Evolutionary conservation across 2,797 vertebrate genomes (phyloP), one percentile per base, ranked within the genome.

Genomic region (Sebastes kiyomatsui): DNA sequence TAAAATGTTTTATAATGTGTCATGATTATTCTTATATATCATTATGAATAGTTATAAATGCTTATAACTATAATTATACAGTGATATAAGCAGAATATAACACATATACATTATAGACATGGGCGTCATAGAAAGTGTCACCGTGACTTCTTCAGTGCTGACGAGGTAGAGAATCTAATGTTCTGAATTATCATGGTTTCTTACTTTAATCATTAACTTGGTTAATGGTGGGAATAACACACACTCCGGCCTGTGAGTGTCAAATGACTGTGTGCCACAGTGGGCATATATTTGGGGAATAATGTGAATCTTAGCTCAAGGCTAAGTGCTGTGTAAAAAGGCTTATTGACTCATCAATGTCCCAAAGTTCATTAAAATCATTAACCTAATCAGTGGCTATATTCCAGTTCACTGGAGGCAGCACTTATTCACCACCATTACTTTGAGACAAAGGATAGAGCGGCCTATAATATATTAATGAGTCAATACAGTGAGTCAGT

Each of bases 361-460:
- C 64, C 46, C 23, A 33, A 66, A 77, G 67, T 86, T 80, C 25
- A 79, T 87, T 83, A 68, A 35, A 69, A 75, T 74, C 67, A 58
- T 85, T 71, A 71, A 68, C 69, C 71, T 88, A 78, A 74, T 85
- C 61, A 77, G 35, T 7, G 65, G 38, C 28, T 74, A 6, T 70
- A 69, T 79, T 67, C 42, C 66, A 70, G 59, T 27, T 87, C 70
- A 65, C 58, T 72, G 72, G 59, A 74, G 38, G 52, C 58, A 61
- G 25, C 2, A 18, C 23, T 22, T 58, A 71, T 22, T 70, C 56
- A 54, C 25, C 20, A 23, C 32, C 22, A 56, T 55, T 35, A 64
- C 67, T 55, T 10, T 61, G 54, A 80, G n/a, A 66, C 32, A 42
- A 62, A 61, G 35, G 30, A 20, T 74, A n/a, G 20, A 62, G 23